These are phyloP conservation scores for Pampusana beccarii DNA, from an alignment of 2,113 vertebrate species.

Conservation along the genomic window DNA sequence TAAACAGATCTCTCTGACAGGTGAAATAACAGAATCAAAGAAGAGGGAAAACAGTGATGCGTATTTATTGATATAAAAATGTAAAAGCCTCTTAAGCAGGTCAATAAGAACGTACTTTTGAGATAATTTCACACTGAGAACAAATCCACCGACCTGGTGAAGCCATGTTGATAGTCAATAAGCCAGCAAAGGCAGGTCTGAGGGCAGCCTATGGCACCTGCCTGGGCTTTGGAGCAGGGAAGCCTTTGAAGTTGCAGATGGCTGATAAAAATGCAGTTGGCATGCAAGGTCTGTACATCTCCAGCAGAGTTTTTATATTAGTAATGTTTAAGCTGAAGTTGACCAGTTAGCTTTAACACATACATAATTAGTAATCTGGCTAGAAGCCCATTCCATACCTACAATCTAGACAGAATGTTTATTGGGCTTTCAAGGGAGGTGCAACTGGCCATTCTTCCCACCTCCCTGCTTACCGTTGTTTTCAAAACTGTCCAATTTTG, in stretches of 20 bases:
- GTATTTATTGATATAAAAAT: neutral
- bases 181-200: slow-evolving; percentile 50
- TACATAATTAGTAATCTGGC: neutral
- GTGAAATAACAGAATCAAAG: slow-evolving; percentile 31
- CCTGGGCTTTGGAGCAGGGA: slow-evolving; percentile 68
- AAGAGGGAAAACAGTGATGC: neutral
- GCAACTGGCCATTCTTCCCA: neutral
- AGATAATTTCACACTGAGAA: neutral
- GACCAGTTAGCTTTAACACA: neutral
- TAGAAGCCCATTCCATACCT: neutral
- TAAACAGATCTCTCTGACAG: neutral
- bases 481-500: neutral
- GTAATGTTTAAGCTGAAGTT: slow-evolving; percentile 11
- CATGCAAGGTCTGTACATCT: slow-evolving; percentile 50
- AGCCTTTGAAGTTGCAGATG: slow-evolving; percentile 79
- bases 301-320: neutral
- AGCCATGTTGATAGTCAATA: slow-evolving; percentile 74
- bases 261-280: slow-evolving; percentile 81
- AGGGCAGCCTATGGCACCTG: slow-evolving; percentile 59
- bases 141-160: slow-evolving; percentile 41
- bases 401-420: neutral
- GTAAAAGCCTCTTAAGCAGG: neutral
- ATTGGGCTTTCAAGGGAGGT: neutral
- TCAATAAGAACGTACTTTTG: neutral
- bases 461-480: neutral